Conservation (phyloP, 2,797 vertebrate genomes). For the Mallotus villosus region DNA sequence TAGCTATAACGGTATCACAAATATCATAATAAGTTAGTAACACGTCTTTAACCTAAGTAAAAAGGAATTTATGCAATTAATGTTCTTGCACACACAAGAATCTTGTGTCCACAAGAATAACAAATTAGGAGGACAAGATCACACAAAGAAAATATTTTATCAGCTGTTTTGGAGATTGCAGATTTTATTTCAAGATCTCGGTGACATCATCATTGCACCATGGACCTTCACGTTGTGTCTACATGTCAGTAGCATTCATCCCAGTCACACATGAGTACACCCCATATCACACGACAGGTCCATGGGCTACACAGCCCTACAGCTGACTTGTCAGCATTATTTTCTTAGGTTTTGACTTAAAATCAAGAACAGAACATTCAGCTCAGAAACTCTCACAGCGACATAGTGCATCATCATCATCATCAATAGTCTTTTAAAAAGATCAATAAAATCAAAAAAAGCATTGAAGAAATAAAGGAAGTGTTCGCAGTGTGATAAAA, state of each 20-base stretch:
- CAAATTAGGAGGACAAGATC: no score
- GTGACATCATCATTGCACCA: slow-evolving; percentile 21
- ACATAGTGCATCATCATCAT: slow-evolving; percentile 50
- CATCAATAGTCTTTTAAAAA: slow-evolving; percentile 31
- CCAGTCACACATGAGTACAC: neutral
- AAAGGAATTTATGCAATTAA: no score
- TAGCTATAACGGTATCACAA: no score
- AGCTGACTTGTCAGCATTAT: neutral
- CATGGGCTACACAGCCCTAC: neutral
- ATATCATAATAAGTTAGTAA: no score
- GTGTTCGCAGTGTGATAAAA: slow-evolving; percentile 42
- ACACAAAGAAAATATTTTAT: no score
- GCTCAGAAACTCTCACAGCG: slow-evolving; percentile 36
- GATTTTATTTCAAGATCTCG: slow-evolving; percentile 55
- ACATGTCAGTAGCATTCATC: neutral
- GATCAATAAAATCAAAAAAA: slow-evolving; percentile 48
- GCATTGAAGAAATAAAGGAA: slow-evolving; percentile 28
- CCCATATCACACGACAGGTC: neutral
- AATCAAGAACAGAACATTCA: slow-evolving; percentile 26
- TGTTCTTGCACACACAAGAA: no score
- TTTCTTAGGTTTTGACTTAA: neutral
- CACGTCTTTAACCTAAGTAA: no score
- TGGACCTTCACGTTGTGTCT: slow-evolving; percentile 7
- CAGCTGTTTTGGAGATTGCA: neutral
- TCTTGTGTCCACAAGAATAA: no score